These are phyloP conservation scores for Cephus sareptanus DNA, from an alignment of 2,888 invertebrate species.

Conservation along the genomic window DNA sequence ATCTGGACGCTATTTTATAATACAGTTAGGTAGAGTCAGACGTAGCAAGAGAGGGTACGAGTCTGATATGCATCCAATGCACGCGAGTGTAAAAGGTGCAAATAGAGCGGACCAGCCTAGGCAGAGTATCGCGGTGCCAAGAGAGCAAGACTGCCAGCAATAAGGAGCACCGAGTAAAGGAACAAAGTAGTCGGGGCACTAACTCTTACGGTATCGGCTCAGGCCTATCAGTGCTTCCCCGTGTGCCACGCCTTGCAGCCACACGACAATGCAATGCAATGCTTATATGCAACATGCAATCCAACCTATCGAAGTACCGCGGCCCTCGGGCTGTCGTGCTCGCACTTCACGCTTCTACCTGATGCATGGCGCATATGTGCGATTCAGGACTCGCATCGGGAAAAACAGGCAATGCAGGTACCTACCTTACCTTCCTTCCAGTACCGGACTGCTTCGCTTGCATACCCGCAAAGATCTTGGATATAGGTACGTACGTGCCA, in stretches of 20 bases:
- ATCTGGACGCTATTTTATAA: slow-evolving; percentile 52
- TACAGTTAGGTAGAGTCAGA: slow-evolving; percentile 49
- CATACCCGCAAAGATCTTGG: neutral
- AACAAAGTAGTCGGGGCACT: slow-evolving; percentile 13
- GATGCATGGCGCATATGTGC: neutral
- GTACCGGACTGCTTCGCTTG: neutral
- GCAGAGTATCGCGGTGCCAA: neutral
- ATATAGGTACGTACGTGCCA: neutral
- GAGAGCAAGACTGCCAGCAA: slow-evolving; percentile 13
- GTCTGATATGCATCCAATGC: neutral
- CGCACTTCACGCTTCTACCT: neutral
- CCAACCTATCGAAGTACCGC: slow-evolving; percentile 22
- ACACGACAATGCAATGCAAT: slow-evolving; percentile 42
- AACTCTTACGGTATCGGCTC: slow-evolving; percentile 40
- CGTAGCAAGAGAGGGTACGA: slow-evolving; percentile 12
- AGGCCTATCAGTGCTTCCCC: slow-evolving; percentile 45
- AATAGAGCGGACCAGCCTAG: neutral
- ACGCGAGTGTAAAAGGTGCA: neutral
- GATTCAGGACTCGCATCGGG: neutral
- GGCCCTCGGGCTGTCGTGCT: neutral
- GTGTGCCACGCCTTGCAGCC: slow-evolving; percentile 47
- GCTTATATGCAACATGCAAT: slow-evolving; percentile 37
- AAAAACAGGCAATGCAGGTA: neutral
- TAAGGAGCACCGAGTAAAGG: slow-evolving; percentile 25
- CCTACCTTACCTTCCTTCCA: neutral